These are phyloP conservation scores for Spea bombifrons DNA, from an alignment of 2,113 vertebrate species.

Conservation along the genomic window DNA sequence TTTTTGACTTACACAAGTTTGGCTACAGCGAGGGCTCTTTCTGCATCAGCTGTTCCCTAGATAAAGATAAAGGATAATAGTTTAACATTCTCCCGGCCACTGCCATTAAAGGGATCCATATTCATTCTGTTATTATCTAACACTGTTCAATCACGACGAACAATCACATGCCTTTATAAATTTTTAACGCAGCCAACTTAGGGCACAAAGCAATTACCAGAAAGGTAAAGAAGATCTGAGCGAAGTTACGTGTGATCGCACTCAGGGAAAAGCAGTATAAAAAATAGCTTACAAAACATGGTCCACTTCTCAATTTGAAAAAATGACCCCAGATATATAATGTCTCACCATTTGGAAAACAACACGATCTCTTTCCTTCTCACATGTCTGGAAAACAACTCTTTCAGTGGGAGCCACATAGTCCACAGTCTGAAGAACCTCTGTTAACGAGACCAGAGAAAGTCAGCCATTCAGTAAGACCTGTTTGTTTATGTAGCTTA, in stretches of 20 bases:
- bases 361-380: conserved; percentile 74
- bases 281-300: background rate
- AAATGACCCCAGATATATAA: background rate
- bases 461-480: background rate
- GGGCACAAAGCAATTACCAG: too few species aligned
- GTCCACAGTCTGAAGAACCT: conserved; percentile 85
- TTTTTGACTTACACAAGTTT: conserved; percentile 83
- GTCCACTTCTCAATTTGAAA: background rate
- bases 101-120: too few species aligned
- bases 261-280: too few species aligned
- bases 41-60: conserved; percentile 89
- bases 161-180: too few species aligned
- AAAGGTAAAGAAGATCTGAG: too few species aligned
- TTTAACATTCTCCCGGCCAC: too few species aligned
- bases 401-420: conserved; percentile 89
- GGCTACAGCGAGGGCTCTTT: conserved; percentile 86
- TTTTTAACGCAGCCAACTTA: too few species aligned
- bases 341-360: conserved; percentile 92
- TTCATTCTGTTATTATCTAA: too few species aligned
- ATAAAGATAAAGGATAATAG: background rate
- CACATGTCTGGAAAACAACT: conserved; percentile 91
- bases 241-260: too few species aligned
- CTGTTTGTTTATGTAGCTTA: background rate
- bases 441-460: conserved; percentile 60
- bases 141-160: too few species aligned